Evolutionary conservation across 2,888 invertebrate genomes (phyloP).

Genomic region (Troides helena): DNA sequence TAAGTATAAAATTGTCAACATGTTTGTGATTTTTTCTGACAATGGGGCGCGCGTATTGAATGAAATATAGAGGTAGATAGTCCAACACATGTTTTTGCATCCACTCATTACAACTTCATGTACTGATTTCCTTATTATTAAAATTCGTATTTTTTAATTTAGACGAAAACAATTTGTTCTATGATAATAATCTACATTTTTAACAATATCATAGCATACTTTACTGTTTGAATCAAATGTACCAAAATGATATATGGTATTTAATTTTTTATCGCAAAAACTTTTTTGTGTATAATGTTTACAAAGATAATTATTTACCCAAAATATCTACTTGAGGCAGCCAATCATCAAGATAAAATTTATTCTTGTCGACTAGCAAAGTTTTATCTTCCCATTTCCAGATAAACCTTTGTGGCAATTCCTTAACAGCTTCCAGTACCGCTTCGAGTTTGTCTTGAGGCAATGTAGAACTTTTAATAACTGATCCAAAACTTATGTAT

Average conservation of each 20-base stretch:
- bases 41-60: no score
- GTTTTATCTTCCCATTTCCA: slow-evolving; percentile 89
- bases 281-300: neutral
- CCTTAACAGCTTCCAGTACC: slow-evolving; percentile 81
- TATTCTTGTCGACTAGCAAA: slow-evolving; percentile 78
- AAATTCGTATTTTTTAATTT: neutral
- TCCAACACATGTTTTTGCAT: neutral
- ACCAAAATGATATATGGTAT: no score
- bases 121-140: neutral
- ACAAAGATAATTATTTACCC: slow-evolving; percentile 61
- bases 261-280: neutral
- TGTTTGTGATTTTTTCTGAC: no score
- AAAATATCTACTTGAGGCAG: slow-evolving; percentile 86
- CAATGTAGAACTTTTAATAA: slow-evolving; percentile 84
- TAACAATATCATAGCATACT: no score
- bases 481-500: slow-evolving; percentile 88
- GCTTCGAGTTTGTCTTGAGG: slow-evolving; percentile 78
- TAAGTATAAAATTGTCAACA: no score
- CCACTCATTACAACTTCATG: neutral
- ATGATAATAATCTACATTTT: neutral
- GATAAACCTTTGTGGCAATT: slow-evolving; percentile 84
- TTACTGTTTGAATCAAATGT: no score
- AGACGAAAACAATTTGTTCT: neutral
- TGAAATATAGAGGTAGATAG: no score
- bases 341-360: slow-evolving; percentile 84